Base-by-base conservation (phyloP, 2,888 invertebrate genomes). In the Dynastes grantii region DNA sequence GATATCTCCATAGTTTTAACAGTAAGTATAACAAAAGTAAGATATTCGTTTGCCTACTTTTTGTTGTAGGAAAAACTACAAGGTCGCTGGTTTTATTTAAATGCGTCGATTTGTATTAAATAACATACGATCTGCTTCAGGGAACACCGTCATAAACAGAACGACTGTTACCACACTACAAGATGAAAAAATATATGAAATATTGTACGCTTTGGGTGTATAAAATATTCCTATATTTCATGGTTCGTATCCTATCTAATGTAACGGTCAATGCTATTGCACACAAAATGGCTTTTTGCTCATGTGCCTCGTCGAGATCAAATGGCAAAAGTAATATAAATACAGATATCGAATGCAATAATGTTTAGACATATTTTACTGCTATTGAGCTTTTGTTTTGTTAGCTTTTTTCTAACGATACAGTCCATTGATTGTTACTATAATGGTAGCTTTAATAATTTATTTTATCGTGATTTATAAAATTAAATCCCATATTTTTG, bases 181-280 rank as follows among this genome's bases (percentile, higher is more conserved):
- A 75, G 61, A 63, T 61, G 73, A 49, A 75, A 75, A 45, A 45
- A 75, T 73, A 73, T 73, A 75, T 45, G 71, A 55, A n/a, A 73
- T 58, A 75, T 22, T 75, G 73, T 63, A 75, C 61, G 73, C 73
- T 75, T 13, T 6, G 61, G 61, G 45, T 61, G 61, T 61, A 75
- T 75, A 75, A 75, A 75, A 75, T 61, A 75, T 75, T 45, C 73
- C 73, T 75, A 75, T 61, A 75, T 75, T 75, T 75, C 73, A 75
- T 75, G 73, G 73, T 63, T 61, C 45, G 73, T 32, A 61, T 61
- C 61, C 61, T 75, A 22, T 61, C 61, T 75, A 75, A 75, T 75
- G 73, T 61, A 75, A 75, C 73, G 61, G 73, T 61, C 73, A 75
- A 75, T 75, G 73, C 58, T 61, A 29, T 27, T 75, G 45, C 61